phyloP scores from a whole-genome alignment of 2,888 invertebrate species.

The Parnassius apollo region DNA sequence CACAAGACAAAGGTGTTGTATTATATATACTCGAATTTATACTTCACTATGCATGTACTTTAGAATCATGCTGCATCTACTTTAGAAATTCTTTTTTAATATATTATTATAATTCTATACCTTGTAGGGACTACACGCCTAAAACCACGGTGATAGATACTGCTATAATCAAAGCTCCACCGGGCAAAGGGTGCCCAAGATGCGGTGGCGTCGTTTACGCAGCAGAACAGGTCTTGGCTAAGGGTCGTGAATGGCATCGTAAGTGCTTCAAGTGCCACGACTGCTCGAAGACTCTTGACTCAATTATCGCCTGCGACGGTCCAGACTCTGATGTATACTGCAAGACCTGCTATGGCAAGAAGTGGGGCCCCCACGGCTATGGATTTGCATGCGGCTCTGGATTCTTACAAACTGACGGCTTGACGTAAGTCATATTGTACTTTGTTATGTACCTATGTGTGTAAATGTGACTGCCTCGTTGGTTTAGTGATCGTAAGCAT shows the following conservation, averaged over 20 bases:
- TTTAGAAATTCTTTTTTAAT: background rate
- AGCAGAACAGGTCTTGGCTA: slow-evolving; percentile 96
- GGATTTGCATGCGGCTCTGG: slow-evolving; percentile 98
- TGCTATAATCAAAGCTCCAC: slow-evolving; percentile 88
- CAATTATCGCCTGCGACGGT: slow-evolving; percentile 96
- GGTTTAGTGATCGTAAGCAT: no score
- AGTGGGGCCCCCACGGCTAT: slow-evolving; percentile 98
- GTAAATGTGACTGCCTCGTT: no score
- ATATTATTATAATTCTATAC: slow-evolving; percentile 4
- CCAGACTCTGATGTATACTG: slow-evolving; percentile 97
- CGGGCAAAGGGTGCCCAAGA: slow-evolving; percentile 93
- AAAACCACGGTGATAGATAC: slow-evolving; percentile 90
- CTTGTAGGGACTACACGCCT: slow-evolving; percentile 86
- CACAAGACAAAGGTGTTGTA: no score
- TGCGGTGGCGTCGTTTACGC: slow-evolving; percentile 96
- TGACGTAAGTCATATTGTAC: slow-evolving; percentile 84
- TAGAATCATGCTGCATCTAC: no score
- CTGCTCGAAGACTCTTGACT: slow-evolving; percentile 96
- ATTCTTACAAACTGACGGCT: slow-evolving; percentile 94
- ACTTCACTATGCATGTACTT: no score
- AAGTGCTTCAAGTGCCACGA: slow-evolving; percentile 96
- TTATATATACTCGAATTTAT: no score
- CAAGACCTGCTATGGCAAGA: slow-evolving; percentile 98
- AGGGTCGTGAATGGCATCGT: slow-evolving; percentile 95
- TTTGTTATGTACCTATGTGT: no score